Conservation (phyloP, 2,888 invertebrate genomes). For the Athalia circularis region DNA sequence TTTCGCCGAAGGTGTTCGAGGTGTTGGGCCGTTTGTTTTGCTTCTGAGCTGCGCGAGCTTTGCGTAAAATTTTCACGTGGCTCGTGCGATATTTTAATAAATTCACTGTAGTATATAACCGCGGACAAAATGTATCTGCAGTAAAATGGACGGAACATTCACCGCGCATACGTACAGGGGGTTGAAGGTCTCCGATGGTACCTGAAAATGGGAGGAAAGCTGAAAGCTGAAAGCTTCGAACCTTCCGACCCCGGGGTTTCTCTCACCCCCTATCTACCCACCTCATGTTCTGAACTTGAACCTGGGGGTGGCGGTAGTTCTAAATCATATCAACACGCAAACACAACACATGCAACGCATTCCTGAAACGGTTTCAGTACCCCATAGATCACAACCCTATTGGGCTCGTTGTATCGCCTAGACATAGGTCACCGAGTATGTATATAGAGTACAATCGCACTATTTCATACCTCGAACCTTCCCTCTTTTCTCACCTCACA, state of each 20-base stretch:
- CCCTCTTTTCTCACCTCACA: conserved; percentile 12
- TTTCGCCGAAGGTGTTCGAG: neutral
- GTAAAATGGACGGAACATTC: neutral
- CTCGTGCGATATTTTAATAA: no score
- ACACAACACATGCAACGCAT: conserved; percentile 61
- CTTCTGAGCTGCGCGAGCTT: conserved; percentile 6
- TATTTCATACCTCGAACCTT: conserved; percentile 39
- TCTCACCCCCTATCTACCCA: no score
- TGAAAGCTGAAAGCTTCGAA: no score
- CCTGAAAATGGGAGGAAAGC: neutral
- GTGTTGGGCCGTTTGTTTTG: neutral
- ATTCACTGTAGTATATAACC: neutral
- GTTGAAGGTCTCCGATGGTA: neutral
- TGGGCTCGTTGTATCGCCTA: conserved; percentile 15
- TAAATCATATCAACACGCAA: conserved; percentile 68
- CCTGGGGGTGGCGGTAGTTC: conserved; percentile 53
- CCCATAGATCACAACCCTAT: conserved; percentile 32
- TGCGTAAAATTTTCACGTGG: no score
- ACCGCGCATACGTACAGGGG: neutral
- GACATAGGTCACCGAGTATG: conserved; percentile 1
- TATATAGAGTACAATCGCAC: conserved; percentile 42
- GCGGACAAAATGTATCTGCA: conserved; percentile 29
- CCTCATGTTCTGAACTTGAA: no score
- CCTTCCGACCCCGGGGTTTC: no score
- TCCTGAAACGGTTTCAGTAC: conserved; percentile 57